These are phyloP conservation scores for Syngnathus rostellatus DNA, from an alignment of 2,797 vertebrate species.

Conservation along the genomic window DNA sequence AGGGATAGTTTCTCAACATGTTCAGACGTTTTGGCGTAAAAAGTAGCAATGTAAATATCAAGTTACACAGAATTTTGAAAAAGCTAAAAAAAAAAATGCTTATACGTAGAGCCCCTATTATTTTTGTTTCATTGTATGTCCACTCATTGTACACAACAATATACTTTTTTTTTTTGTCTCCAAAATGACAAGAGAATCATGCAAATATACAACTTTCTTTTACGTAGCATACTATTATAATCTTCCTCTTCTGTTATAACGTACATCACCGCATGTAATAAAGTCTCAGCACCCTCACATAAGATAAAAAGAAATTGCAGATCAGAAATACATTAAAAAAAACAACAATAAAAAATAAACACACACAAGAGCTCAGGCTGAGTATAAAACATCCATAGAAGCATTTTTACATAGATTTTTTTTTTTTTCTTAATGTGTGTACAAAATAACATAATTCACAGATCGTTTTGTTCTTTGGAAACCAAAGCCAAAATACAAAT, in stretches of 20 bases:
- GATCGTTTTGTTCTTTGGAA: constrained; percentile 60
- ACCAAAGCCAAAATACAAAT: constrained; percentile 34
- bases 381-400: constrained; percentile 70
- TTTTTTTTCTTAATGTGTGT: constrained; percentile 41
- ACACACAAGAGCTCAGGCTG: constrained; percentile 65
- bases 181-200: constrained; percentile 76
- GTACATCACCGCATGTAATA: constrained; percentile 54
- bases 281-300: constrained; percentile 17
- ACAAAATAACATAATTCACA: constrained; percentile 75
- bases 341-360: constrained; percentile 52
- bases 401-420: constrained; percentile 35
- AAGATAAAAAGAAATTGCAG: constrained; percentile 26
- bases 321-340: constrained; percentile 32
- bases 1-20: not conserved
- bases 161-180: constrained; percentile 67
- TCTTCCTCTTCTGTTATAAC: constrained; percentile 63
- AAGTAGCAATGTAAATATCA: not conserved
- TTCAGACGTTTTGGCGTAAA: not conserved
- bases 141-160: constrained; percentile 73
- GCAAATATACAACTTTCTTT: constrained; percentile 73
- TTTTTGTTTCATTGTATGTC: constrained; percentile 61
- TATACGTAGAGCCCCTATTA: constrained; percentile 50
- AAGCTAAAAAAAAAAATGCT: constrained; percentile 52
- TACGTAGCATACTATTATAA: constrained; percentile 62
- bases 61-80: not conserved